Evolutionary conservation across 1,140 invertebrate species (phyloP).

Genomic region (Lepidurus apus): DNA sequence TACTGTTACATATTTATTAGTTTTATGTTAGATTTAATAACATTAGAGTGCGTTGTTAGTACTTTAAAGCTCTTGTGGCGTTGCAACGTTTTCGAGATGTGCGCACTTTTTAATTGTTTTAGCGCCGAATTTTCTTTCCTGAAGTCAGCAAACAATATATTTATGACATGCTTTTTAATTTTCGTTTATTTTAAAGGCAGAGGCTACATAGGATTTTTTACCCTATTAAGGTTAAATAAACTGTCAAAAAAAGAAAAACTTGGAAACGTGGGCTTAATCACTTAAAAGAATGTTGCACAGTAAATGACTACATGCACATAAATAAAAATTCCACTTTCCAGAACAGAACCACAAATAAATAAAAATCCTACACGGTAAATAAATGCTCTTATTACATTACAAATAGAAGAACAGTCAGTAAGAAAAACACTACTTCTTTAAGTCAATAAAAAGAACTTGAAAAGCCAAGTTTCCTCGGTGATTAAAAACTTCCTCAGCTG

Average conservation of each 20-base stretch:
- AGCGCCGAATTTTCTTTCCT: too few species aligned
- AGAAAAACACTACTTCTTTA: constrained; percentile 7
- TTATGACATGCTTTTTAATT: not conserved
- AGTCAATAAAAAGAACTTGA: not conserved
- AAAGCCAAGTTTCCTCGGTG: not conserved
- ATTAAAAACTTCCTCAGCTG: not conserved
- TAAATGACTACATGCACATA: constrained; percentile 4
- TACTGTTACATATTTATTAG: too few species aligned
- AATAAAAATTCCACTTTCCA: not conserved
- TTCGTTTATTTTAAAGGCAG: constrained; percentile 16
- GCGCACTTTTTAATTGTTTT: too few species aligned
- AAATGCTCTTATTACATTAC: constrained; percentile 11
- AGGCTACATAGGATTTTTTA: not conserved
- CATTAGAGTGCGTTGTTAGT: too few species aligned
- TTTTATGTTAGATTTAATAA: too few species aligned
- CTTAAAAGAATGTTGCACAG: not conserved
- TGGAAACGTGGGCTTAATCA: not conserved
- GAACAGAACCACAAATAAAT: constrained; percentile 4
- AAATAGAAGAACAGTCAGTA: constrained; percentile 19
- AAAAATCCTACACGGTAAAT: not conserved
- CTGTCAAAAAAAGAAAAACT: not conserved
- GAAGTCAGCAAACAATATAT: too few species aligned
- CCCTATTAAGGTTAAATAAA: constrained; percentile 10
- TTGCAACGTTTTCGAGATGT: not conserved
- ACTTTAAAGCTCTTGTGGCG: too few species aligned